Evolutionary conservation across 2,888 invertebrate genomes (phyloP), one percentile per base, ranked within the genome.

Genomic region (Meiosimyza platycephala): DNA sequence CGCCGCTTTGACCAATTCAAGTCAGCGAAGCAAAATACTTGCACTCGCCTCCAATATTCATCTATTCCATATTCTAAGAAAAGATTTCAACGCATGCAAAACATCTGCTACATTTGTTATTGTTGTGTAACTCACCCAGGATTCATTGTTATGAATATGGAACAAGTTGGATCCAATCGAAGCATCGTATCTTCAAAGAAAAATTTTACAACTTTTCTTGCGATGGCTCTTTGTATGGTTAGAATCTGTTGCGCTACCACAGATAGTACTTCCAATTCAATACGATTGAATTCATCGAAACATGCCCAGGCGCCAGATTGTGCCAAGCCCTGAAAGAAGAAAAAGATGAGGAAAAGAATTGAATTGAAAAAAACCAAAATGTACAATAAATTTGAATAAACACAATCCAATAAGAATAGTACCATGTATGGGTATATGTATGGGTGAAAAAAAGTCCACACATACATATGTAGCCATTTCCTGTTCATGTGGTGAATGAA

Each of bases 211-310:
- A 94, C 89, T 76, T 92, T 90, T 72, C 93, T 91, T 72, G 92
- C 90, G 78, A 97, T 93, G 0, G 97, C 97, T 82, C 93, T 91
- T 89, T 96, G 96, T 85, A 98, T 96, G 84, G 94, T 94, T 72
- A 94, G 90, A 86, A 98, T 96, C 89, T 97, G 97, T 88, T 97
- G 97, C 28, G 96, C 96, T 48, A 97, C 95, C 74, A 97, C 96
- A 3, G 97, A 97, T 72, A 98, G 87, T 72, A 97, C 96, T 85
- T 97, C 96, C 82, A 96, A 88, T 84, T 96, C 96, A 79, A 97
- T 96, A 77, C 97, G 91, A 88, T 97, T 96, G 89, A 98, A 97
- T 88, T 97, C 97, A 86, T 97, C 96, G 89, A 97, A 96, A 86
- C 97, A 97, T 11, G 96, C 94, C 96, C 96, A 97, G 0, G 96